phyloP scores from a whole-genome alignment of 2,113 vertebrate genomes.

The Cavia aperea region DNA sequence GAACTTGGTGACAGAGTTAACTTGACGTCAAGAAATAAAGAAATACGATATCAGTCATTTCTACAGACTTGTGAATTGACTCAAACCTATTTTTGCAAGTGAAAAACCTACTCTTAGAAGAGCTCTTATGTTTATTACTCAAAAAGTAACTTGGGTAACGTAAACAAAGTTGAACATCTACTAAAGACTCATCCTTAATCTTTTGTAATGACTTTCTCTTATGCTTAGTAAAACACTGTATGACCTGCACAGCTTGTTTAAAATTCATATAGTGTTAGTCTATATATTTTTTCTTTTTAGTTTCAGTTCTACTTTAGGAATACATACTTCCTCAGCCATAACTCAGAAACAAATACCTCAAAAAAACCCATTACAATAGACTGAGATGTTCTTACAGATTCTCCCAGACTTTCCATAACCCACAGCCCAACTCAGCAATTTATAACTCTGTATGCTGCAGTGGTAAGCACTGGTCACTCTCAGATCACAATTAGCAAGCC shows the following conservation, averaged over 20 bases:
- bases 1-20: neutral
- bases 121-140: neutral
- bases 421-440: neutral
- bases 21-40: slow-evolving; percentile 15
- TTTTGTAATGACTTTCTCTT: slow-evolving; percentile 6
- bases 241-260: neutral
- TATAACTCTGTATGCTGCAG: neutral
- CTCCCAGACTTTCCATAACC: neutral
- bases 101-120: neutral
- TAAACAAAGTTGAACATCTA: neutral
- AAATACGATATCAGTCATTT: neutral
- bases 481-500: neutral
- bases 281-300: neutral
- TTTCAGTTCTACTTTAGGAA: neutral
- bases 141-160: neutral
- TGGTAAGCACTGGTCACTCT: neutral
- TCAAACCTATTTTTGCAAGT: neutral
- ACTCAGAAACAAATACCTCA: neutral
- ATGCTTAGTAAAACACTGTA: neutral
- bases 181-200: slow-evolving; percentile 12
- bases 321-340: neutral
- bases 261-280: neutral
- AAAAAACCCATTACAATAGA: neutral
- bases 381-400: neutral
- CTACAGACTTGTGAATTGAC: neutral